A percentile compares a stretch with the other conserved stretches of the same genome.
phyloP scores from a whole-genome alignment of 2,113 vertebrate species.

The Hypanus sabinus region DNA sequence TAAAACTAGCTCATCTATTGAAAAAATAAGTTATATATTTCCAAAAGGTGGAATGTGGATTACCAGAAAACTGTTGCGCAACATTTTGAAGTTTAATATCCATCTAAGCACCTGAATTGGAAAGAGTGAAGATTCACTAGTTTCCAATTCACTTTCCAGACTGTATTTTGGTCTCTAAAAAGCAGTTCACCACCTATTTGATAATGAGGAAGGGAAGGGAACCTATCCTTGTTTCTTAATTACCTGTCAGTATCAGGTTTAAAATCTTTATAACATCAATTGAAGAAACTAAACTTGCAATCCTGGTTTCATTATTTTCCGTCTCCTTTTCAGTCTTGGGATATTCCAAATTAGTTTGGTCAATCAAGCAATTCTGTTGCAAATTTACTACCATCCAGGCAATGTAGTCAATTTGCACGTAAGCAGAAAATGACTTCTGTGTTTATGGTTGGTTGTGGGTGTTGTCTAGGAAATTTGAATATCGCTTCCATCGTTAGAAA shows the following conservation, averaged over 20 bases:
- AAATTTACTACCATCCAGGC: too few relatives aligned
- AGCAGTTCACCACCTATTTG: not conserved
- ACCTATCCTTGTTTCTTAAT: not conserved
- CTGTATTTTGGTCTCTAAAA: not conserved
- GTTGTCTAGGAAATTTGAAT: too few relatives aligned
- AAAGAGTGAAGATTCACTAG: not conserved
- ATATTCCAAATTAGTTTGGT: too few relatives aligned
- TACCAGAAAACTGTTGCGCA: not conserved
- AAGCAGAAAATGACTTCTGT: too few relatives aligned
- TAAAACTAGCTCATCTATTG: not conserved
- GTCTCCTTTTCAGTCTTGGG: too few relatives aligned
- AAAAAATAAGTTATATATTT: not conserved
- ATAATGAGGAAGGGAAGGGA: not conserved
- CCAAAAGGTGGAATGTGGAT: not conserved
- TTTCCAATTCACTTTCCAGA: not conserved
- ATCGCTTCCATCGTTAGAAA: too few relatives aligned
- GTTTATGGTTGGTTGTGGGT: too few relatives aligned
- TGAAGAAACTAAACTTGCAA: not conserved
- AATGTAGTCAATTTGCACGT: too few relatives aligned
- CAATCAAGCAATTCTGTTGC: too few relatives aligned
- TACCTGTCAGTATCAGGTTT: not conserved
- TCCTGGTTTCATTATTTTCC: not conserved
- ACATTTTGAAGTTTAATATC: not conserved
- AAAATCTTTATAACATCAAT: not conserved
- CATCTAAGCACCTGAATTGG: not conserved